Base-by-base conservation (phyloP, 2,797 vertebrate species). In the Ispidina picta region DNA sequence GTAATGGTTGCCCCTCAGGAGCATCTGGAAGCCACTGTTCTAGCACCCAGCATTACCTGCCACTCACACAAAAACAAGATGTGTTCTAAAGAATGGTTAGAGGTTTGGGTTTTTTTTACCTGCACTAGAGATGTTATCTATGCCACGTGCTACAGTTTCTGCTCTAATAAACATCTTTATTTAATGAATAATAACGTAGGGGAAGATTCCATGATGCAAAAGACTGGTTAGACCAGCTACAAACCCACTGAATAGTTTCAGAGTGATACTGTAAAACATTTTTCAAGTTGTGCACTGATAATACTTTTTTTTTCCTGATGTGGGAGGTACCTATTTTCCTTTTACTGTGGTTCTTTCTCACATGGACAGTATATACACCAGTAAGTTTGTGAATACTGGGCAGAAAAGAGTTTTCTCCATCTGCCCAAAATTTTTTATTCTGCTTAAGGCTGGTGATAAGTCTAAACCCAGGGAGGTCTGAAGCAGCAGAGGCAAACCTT, bases 191-290 rank as follows among this genome's bases (percentile, higher is more conserved):
- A 44, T 74, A 58, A 58, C 4, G 55, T 22, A 56, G 48, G 26
- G 82, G 51, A 90, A 75, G 82, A 72, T 81, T 86, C 59, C 59
- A 25, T 88, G 56, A 83, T 75, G 73, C 31, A 74, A 37, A 69
- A 87, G 73, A 66, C 90, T 83, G 63, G 60, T 92, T 81, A 90
- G 82, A 92, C 75, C 73, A 81, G 84, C 82, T 81, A 59, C 89
- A 81, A 60, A 80, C 55, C 25, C 76, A 66, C 82, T 41, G 22
- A 81, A 66, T 59, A 18, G 48, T 75, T 93, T 85, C 69, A 68
- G 65, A 56, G 31, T 49, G 48, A 66, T 72, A 64, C 35, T 63
- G n/a, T 62, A 5, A 37, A 77, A 87, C 26, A n/a, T 52, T 80
- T 90, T 73, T 46, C 54, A 60, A 73, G 46, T 39, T 77, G 29